A percentile compares a stretch with the other conserved stretches of the same genome.
Conservation (phyloP, 2,888 invertebrate genomes). For the Diadegma fenestrale region DNA sequence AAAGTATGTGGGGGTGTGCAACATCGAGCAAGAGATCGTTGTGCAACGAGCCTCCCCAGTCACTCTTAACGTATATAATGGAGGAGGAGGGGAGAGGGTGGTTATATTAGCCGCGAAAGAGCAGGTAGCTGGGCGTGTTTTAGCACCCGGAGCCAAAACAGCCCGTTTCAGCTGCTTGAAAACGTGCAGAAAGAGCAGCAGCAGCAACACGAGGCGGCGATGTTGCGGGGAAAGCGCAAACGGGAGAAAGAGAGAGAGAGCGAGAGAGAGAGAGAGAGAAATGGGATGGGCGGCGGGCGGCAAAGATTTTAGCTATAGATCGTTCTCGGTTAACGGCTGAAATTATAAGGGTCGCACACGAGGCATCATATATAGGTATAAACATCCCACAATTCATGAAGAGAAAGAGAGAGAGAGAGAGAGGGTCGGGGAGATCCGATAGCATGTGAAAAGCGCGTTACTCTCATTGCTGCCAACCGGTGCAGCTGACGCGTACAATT, state of each 20-base stretch:
- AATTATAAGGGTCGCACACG: constrained; percentile 71
- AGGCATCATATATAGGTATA: constrained; percentile 56
- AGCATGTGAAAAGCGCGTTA: constrained; percentile 78
- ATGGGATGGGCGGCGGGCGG: constrained; percentile 45
- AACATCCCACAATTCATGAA: constrained; percentile 66
- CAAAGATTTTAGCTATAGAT: constrained; percentile 61
- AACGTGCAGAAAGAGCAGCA: constrained; percentile 62
- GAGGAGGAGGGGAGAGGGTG: constrained; percentile 22
- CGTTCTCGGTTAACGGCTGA: constrained; percentile 66
- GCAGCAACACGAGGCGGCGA: constrained; percentile 28
- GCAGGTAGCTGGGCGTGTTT: constrained; percentile 68
- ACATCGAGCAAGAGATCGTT: constrained; percentile 6
- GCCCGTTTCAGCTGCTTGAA: constrained; percentile 50
- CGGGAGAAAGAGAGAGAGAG: constrained; percentile 3
- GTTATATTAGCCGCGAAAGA: constrained; percentile 68
- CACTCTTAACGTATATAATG: constrained; percentile 55
- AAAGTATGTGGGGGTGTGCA: not conserved
- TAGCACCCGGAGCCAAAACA: constrained; percentile 57
- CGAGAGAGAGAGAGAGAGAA: constrained; percentile 29
- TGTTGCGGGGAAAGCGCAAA: constrained; percentile 25
- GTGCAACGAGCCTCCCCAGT: constrained; percentile 26
- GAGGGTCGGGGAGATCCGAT: constrained; percentile 63
- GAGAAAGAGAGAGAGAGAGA: constrained; percentile 26
- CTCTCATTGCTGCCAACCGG: constrained; percentile 72
- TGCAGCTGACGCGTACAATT: constrained; percentile 45